Base-by-base conservation (phyloP, 2,888 invertebrate genomes). In the Sclerodermus sp. region DNA sequence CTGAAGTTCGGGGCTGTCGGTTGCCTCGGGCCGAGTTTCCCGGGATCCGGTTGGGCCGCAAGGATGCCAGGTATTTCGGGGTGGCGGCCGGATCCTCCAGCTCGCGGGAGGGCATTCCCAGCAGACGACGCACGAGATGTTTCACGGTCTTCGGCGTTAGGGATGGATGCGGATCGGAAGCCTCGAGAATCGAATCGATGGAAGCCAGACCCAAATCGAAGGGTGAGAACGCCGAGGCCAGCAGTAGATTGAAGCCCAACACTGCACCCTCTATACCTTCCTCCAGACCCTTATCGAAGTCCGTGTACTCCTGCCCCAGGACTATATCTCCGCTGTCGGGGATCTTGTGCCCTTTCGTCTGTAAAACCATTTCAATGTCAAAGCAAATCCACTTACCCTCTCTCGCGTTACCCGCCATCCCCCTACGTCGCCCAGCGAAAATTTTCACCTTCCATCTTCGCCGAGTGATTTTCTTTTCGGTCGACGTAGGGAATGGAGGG, bases 231-330 rank as follows among this genome's bases (percentile, higher is more conserved):
- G 85, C 83, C 9, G 87, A 83, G 1, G 79, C 73, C 37, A 87
- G 68, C 31, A 87, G 80, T 74, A 87, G 82, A 65, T 87, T 87
- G 60, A 84, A 85, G 9, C 87, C 87, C 66, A 84, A 84, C 57
- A 87, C 80, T 70, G 86, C 84, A 3, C 88, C 88, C 74, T 88
- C 86, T 53, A 88, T 81, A 8, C 88, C 88, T 53, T 84, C 87
- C 53, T 85, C 83, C 31, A 81, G 72, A 36, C 87, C 84, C 68
- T 81, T 84, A 80, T 87, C 85, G 62, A 82, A 83, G 64, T 84
- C 83, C n/a, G 85, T 83, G 59, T 84, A 85, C 60, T 87, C 87
- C 71, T 88, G 87, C 15, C 87, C 88, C n/a, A 88, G 78, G 8
- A 87, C 85, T 5, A 87, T 74, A 62, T 87, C 87, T 8, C 87